Evolutionary conservation across 2,888 invertebrate species (phyloP), one percentile per base, ranked within the genome.

Genomic region (Candidula unifasciata): DNA sequence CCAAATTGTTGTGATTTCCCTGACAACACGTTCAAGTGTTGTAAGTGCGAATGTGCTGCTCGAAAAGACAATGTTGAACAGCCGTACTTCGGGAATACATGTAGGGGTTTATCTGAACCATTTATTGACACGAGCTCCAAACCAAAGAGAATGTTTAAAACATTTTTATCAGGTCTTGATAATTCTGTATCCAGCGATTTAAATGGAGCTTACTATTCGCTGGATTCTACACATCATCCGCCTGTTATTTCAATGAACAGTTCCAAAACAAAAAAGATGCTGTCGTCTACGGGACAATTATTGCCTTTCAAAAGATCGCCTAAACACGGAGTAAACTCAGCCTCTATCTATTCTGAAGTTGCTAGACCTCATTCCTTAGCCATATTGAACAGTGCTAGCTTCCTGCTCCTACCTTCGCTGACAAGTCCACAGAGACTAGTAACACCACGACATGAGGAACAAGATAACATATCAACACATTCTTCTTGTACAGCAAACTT

Each of bases 151-250:
- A 0, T 27, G 27, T 21, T 13, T 10, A 44, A 37, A 18, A 52
- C 24, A 27, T 27, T 27, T 8, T 27, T 74, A 3, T 52, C 24
- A 52, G 27, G 16, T 52, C 73, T 74, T 1, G 73, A 74, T 27
- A 3, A 3, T n/a, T 74, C 73, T 52, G 24, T 74, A n/a, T 74
- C 73, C 24, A 74, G 52, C 27, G 73, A 74, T 21, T 44, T 27
- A 0, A 52, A 44, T 30, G 73, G 73, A 3, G 52, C 27, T 74
- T 74, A 74, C 52, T 74, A 74, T n/a, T 74, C 73, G 2, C 8
- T 74, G 2, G 73, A 74, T 27, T 74, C 73, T 16, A 74, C 35
- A 27, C 73, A 74, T 44, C 44, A 74, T 21, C 73, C 73, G 35
- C 3, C 73, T 0, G 27, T 44, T 74, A 27, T 27, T 74, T 27